These are phyloP conservation scores for Stomorhina lunata DNA, from an alignment of 2,888 invertebrate species.

Conservation along the genomic window DNA sequence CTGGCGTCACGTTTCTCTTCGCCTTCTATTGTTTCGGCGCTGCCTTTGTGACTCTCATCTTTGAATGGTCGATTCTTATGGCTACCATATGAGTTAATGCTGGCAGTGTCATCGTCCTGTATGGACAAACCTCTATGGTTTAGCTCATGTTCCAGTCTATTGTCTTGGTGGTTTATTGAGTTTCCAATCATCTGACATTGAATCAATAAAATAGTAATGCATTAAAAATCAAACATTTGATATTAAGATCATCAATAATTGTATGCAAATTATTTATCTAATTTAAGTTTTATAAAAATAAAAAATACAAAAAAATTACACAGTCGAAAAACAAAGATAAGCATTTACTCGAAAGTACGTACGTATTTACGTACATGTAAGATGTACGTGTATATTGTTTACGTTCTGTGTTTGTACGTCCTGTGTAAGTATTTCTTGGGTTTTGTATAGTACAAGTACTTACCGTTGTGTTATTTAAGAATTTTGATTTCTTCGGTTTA, in stretches of 20 bases:
- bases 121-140: constrained; percentile 86
- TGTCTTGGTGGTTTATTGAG: constrained; percentile 90
- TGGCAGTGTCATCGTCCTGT: constrained; percentile 89
- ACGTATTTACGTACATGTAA: too few species aligned
- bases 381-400: too few species aligned
- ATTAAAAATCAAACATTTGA: not conserved
- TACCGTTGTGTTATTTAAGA: constrained; percentile 88
- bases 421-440: too few species aligned
- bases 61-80: constrained; percentile 94
- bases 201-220: constrained; percentile 5
- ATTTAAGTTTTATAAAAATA: too few species aligned
- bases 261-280: not conserved
- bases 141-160: constrained; percentile 87
- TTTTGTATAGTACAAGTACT: too few species aligned
- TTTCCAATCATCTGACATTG: constrained; percentile 83
- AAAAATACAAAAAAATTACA: not conserved
- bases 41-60: constrained; percentile 95
- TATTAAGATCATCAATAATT: not conserved
- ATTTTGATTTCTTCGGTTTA: constrained; percentile 90
- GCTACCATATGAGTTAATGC: constrained; percentile 95
- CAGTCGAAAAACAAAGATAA: too few species aligned
- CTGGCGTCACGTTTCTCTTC: constrained; percentile 94
- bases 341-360: too few species aligned
- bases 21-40: constrained; percentile 91
- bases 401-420: too few species aligned